phyloP scores from a whole-genome alignment of 2,113 vertebrate species.

The Trichomycterus rosablanca region DNA sequence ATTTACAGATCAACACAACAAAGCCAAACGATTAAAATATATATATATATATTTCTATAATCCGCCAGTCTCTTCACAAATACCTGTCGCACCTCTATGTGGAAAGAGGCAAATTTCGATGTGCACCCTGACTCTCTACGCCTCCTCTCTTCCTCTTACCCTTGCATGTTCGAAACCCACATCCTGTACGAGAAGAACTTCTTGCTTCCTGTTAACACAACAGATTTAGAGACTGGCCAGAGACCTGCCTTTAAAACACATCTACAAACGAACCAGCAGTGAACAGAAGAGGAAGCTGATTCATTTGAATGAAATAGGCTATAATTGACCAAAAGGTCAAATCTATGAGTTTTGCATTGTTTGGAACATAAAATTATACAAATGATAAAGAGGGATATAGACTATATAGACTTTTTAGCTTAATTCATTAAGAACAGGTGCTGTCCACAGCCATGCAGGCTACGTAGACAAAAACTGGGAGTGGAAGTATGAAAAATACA shows the following conservation, averaged over 20 bases:
- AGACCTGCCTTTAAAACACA: background rate
- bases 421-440: too few relatives aligned
- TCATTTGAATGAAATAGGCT: slow-evolving; percentile 6
- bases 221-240: slow-evolving; percentile 4
- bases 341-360: too few relatives aligned
- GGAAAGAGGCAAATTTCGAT: slow-evolving; percentile 35
- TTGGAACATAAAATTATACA: too few relatives aligned
- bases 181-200: slow-evolving; percentile 64
- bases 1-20: slow-evolving; percentile 26
- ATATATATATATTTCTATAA: background rate
- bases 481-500: too few relatives aligned
- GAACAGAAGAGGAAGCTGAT: slow-evolving; percentile 14
- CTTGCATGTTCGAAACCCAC: slow-evolving; percentile 56
- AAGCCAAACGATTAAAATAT: background rate
- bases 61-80: slow-evolving; percentile 8
- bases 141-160: slow-evolving; percentile 60
- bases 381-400: too few relatives aligned
- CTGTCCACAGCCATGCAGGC: too few relatives aligned
- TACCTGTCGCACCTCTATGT: slow-evolving; percentile 41
- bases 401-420: too few relatives aligned
- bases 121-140: slow-evolving; percentile 52
- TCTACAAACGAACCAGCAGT: background rate
- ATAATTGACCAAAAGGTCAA: too few relatives aligned
- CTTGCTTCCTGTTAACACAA: slow-evolving; percentile 48
- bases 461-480: too few relatives aligned